Evolutionary conservation across 2,113 vertebrate genomes (phyloP).

Genomic region (Raja brachyura): DNA sequence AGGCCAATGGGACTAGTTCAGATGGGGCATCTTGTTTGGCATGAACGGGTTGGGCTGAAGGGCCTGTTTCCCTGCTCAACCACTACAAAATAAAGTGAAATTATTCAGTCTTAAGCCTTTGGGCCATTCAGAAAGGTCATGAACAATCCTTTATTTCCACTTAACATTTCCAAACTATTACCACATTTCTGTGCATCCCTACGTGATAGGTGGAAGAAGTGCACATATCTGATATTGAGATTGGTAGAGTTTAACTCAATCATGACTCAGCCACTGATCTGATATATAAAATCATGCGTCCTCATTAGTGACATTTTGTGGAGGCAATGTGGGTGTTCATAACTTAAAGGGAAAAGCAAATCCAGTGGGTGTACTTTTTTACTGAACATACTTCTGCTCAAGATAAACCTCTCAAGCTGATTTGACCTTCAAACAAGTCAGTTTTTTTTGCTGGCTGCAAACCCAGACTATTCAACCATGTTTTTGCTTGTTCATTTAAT

Average conservation of each 20-base stretch:
- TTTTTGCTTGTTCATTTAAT: not conserved
- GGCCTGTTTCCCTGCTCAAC: too few species aligned
- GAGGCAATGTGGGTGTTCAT: constrained; percentile 18
- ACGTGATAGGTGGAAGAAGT: not conserved
- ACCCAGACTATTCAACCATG: not conserved
- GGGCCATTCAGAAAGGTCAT: too few species aligned
- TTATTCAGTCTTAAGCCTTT: too few species aligned
- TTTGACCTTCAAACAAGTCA: not conserved
- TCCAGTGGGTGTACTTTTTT: constrained; percentile 14
- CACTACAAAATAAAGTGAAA: too few species aligned
- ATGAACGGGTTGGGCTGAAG: too few species aligned
- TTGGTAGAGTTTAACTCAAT: constrained; percentile 18
- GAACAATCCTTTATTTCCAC: too few species aligned
- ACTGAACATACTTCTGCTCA: not conserved
- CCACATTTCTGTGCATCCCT: too few species aligned
- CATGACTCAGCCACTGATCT: constrained; percentile 22
- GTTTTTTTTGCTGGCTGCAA: not conserved
- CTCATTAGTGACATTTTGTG: constrained; percentile 21
- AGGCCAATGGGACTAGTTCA: too few species aligned
- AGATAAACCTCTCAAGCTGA: constrained; percentile 15
- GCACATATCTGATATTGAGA: constrained; percentile 1
- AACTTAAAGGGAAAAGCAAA: constrained; percentile 20
- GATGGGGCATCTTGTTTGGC: too few species aligned
- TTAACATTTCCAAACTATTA: too few species aligned
- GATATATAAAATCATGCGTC: constrained; percentile 8